phyloP scores from a whole-genome alignment of 2,797 vertebrate species.

The Tarsius wallacei region DNA sequence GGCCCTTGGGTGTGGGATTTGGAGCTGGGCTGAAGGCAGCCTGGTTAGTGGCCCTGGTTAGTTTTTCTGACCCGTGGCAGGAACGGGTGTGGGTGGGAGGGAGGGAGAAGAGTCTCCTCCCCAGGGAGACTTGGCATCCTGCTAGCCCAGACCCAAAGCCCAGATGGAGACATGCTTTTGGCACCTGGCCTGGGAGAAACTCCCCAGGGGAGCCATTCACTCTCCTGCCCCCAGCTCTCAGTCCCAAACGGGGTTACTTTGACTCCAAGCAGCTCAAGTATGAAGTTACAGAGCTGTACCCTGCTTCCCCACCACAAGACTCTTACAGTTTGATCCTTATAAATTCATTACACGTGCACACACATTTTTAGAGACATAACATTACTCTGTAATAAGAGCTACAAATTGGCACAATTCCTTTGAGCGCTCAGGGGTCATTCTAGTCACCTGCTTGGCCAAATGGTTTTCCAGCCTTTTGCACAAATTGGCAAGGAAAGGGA shows the following conservation, averaged over 20 bases:
- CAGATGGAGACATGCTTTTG: background rate
- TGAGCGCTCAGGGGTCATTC: conserved; percentile 87
- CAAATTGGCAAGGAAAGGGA: conserved; percentile 87
- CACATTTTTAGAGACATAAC: conserved; percentile 90
- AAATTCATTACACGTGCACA: conserved; percentile 90
- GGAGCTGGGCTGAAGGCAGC: background rate
- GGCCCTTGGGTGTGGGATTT: too few species aligned
- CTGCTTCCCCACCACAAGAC: conserved; percentile 84
- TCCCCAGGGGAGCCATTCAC: background rate
- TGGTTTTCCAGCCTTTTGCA: conserved; percentile 88
- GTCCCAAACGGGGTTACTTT: conserved; percentile 84
- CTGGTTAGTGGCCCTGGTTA: background rate
- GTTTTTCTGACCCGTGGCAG: too few species aligned
- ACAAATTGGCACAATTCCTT: conserved; percentile 89
- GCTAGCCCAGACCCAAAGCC: background rate
- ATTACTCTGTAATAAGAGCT: conserved; percentile 89
- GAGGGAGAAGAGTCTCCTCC: background rate
- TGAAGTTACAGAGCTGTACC: conserved; percentile 87
- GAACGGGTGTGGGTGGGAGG: background rate
- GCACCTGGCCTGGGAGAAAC: background rate
- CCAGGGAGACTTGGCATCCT: background rate
- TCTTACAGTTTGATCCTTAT: conserved; percentile 89
- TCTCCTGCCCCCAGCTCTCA: background rate
- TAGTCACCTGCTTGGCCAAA: conserved; percentile 89
- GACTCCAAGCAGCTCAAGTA: conserved; percentile 88